Conservation (phyloP, 2,113 vertebrate genomes). For the Eurypyga helias region DNA sequence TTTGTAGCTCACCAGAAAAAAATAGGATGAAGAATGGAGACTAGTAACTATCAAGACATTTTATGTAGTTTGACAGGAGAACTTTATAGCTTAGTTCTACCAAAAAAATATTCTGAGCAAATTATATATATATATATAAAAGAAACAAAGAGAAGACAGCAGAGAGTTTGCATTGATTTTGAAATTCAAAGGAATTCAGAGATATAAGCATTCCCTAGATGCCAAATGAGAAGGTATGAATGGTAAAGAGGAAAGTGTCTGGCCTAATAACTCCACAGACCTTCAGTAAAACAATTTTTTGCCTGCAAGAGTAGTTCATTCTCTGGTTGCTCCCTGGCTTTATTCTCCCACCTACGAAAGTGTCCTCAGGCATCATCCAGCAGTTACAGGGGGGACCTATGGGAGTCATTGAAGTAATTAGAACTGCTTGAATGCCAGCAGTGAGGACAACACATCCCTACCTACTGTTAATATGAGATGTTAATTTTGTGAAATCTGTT, state of each 20-base stretch:
- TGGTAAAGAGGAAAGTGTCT: neutral
- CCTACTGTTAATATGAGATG: conserved; percentile 28
- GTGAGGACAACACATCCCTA: conserved; percentile 35
- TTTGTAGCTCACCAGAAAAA: neutral
- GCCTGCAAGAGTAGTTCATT: neutral
- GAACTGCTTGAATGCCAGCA: conserved; percentile 30
- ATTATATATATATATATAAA: accelerated
- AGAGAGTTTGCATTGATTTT: neutral
- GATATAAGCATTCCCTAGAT: neutral
- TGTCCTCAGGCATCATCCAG: conserved; percentile 40
- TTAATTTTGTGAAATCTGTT: conserved; percentile 5
- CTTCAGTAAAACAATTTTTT: neutral
- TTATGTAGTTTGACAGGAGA: neutral
- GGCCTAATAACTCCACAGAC: neutral
- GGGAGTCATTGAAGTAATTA: conserved; percentile 62
- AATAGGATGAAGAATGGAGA: neutral
- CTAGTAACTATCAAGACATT: neutral
- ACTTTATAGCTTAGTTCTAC: neutral
- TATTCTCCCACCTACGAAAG: neutral
- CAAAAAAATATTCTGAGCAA: neutral
- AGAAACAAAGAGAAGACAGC: neutral
- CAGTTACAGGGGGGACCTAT: neutral
- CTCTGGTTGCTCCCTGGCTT: neutral
- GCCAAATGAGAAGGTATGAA: neutral
- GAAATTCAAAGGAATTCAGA: neutral